Base-by-base conservation (phyloP, 2,113 vertebrate genomes). In the Grus americana region DNA sequence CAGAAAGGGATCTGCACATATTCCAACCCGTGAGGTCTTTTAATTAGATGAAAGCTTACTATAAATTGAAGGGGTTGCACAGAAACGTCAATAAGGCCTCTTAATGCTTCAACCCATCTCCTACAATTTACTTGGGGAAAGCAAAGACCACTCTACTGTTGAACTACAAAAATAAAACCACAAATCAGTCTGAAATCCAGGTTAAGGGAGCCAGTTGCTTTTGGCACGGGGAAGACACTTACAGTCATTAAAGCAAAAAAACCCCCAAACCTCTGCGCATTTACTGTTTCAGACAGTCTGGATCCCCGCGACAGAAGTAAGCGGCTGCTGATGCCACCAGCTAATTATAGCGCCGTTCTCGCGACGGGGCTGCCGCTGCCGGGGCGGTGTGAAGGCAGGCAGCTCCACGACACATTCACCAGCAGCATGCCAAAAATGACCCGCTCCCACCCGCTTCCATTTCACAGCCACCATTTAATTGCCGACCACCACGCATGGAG, bases 291-390 rank as follows among this genome's bases (percentile, higher is more conserved):
- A 58, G 86, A 13, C 83, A 63, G 79, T 4, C 81, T 5, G 82
- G 82, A 34, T 21, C 67, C 75, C 78, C 34, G 49, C 2, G 16
- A 81, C 90, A 90, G 88, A 71, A 72, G 90, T 54, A 16, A 81
- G 79, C 6, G 8, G 91, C 68, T 80, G 55, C 80, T 18, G 63
- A 97, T 86, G 84, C 92, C 80, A 92, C 89, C 74, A 61, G 81
- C 96, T 98, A 98, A 97, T 97, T 97, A 97, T 97, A 96, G 95
- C 54, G 11, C 44, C 0, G 17, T 63, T 79, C 93, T 97, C 58
- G 24, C 67, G n/a, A 71, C 27, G 23, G 70, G 72, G 70, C 73
- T 4, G 22, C 79, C 12, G 30, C 91, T 78, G 80, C 72, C 40
- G 16, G 67, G 79, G 52, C 15, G 29, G 70, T 78, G 93, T 88